Evolutionary conservation across 2,797 vertebrate genomes (phyloP), one percentile per base, ranked within the genome.

Genomic region (Bovichtus variegatus): DNA sequence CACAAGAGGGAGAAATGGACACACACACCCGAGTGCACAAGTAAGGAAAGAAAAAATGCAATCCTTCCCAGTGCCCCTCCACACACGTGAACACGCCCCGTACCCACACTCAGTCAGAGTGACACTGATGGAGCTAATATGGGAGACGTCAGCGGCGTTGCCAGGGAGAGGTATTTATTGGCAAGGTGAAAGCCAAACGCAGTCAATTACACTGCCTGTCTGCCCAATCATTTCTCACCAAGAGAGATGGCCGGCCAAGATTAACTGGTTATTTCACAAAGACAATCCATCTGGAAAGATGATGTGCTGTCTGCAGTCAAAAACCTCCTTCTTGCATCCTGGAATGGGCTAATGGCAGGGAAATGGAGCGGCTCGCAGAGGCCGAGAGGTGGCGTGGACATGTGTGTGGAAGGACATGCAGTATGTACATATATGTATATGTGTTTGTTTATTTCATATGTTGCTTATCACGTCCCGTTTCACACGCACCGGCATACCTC

Each of bases 161-260:
- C 91, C 77, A 84, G 89, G 87, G 84, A 83, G 79, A 83, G 82
- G 90, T 90, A 92, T 94, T 94, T 94, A 94, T 89, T 92, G 94
- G 89, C 81, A 80, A 87, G 90, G 91, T 91, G 92, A 92, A 93
- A 94, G 92, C 90, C 90, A 95, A 95, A 93, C 78, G 78, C 76
- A 90, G 92, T 94, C 94, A 94, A 94, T 95, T 95, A 94, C 87
- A 72, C 78, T 76, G 84, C 84, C 91, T 93, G 92, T 91, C 94
- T 91, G 85, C 73, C 86, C 91, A 83, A 92, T 94, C 87, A 92
- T 95, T 92, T 65, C 84, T 93, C 92, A 92, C 83, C 83, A 83
- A 91, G 90, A 93, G 83, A 91, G 87, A 94, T 90, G 90, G 80
- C 70, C 71, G 25, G 83, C 72, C 76, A 86, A 83, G 91, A 94